Conservation (phyloP, 2,113 vertebrate genomes). For the Hypomesus transpacificus region DNA sequence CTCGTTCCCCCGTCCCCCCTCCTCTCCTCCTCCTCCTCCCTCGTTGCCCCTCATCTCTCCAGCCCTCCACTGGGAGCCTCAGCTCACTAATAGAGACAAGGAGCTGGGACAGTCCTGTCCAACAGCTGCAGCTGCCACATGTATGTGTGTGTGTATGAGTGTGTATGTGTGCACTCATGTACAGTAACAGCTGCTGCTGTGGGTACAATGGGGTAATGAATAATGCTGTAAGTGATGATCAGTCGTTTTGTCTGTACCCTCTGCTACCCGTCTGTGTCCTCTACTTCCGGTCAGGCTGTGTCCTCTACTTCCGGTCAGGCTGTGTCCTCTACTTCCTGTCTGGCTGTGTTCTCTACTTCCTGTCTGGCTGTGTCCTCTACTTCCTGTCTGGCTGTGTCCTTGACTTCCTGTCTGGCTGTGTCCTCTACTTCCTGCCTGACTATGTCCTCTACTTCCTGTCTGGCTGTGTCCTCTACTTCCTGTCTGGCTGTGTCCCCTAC, state of each 20-base stretch:
- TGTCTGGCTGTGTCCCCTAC: too few relatives aligned
- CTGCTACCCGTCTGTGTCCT: too few relatives aligned
- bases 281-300: too few relatives aligned
- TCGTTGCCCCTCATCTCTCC: slow-evolving; percentile 21
- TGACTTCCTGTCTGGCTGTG: too few relatives aligned
- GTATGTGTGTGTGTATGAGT: slow-evolving; percentile 31
- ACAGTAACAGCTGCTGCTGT: slow-evolving; percentile 55
- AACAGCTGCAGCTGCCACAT: slow-evolving; percentile 62
- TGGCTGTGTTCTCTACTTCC: too few relatives aligned
- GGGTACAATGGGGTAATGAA: slow-evolving; percentile 47
- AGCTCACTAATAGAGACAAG: slow-evolving; percentile 62
- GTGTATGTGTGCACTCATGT: slow-evolving; percentile 1
- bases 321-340: too few relatives aligned
- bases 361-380: too few relatives aligned
- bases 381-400: too few relatives aligned
- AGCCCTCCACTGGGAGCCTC: slow-evolving; percentile 53
- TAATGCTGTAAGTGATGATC: slow-evolving; percentile 31
- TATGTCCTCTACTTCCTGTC: too few relatives aligned
- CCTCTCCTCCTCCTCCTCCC: slow-evolving; percentile 26
- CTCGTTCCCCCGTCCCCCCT: slow-evolving; percentile 53
- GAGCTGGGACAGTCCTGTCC: slow-evolving; percentile 35
- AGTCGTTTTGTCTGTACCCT: neutral
- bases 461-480: too few relatives aligned
- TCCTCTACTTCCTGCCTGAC: too few relatives aligned
- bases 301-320: too few relatives aligned